Conservation (phyloP, 2,797 vertebrate species). For the Gila robusta region DNA sequence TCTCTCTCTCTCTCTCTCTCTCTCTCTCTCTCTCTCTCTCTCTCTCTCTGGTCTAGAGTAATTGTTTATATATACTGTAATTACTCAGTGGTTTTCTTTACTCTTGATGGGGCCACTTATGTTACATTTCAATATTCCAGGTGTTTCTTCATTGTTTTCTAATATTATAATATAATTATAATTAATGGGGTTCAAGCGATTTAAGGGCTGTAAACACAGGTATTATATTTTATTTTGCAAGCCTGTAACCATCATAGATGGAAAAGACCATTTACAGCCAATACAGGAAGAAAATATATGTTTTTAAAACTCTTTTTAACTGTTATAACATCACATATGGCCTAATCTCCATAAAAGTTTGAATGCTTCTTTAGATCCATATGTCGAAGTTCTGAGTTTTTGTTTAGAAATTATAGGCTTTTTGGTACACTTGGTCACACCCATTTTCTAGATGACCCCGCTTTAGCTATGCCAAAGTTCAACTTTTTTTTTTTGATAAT, state of each 20-base stretch:
- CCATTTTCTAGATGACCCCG: not conserved
- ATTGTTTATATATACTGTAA: slow-evolving; percentile 48
- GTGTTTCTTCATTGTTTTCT: not conserved
- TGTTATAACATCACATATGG: not conserved
- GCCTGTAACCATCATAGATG: not conserved
- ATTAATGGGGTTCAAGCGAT: not conserved
- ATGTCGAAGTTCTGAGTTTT: not conserved
- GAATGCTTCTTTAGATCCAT: not conserved
- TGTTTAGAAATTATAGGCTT: not conserved
- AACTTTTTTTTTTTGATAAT: too few relatives aligned
- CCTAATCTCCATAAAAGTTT: not conserved
- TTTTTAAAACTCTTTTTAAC: too few relatives aligned
- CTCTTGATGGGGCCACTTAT: not conserved
- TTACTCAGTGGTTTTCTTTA: slow-evolving; percentile 57
- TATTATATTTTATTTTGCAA: not conserved
- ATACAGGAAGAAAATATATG: too few relatives aligned
- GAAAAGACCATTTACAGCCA: too few relatives aligned
- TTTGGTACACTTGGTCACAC: not conserved
- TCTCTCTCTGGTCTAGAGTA: not conserved
- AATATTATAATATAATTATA: not conserved
- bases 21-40: not conserved
- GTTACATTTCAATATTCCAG: not conserved
- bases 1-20: slow-evolving; percentile 22
- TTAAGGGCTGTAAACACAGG: not conserved
- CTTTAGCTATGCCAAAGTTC: not conserved